phyloP scores from a whole-genome alignment of 2,888 invertebrate genomes.

The Leptinotarsa tumamoca region DNA sequence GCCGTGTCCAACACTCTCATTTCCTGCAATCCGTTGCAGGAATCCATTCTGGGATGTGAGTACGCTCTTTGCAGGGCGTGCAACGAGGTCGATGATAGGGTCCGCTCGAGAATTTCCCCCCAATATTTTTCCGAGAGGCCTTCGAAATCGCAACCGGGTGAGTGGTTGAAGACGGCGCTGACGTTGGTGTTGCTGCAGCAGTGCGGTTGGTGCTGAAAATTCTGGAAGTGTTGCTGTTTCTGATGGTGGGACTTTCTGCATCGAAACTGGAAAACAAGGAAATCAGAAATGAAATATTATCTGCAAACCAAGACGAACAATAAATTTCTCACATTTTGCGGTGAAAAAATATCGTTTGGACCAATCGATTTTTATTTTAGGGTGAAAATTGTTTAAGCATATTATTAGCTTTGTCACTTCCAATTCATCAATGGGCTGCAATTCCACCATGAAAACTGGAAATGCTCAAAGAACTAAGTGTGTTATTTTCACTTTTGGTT shows the following conservation, averaged over 20 bases:
- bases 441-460: no score
- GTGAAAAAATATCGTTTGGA: no score
- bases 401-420: no score
- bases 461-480: no score
- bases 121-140: slow-evolving; percentile 71
- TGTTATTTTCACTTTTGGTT: no score
- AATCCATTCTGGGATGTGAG: slow-evolving; percentile 57
- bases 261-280: slow-evolving; percentile 56
- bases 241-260: slow-evolving; percentile 57
- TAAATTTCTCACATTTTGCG: no score
- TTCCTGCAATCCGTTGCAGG: slow-evolving; percentile 64
- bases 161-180: slow-evolving; percentile 54
- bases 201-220: slow-evolving; percentile 54
- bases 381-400: no score
- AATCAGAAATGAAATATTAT: no score
- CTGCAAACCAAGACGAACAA: no score
- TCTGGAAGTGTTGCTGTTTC: slow-evolving; percentile 48
- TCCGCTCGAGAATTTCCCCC: slow-evolving; percentile 80
- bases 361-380: no score
- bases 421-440: no score
- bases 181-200: slow-evolving; percentile 59
- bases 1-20: slow-evolving; percentile 62
- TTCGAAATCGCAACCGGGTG: slow-evolving; percentile 69
- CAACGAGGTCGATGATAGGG: slow-evolving; percentile 80
- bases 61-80: slow-evolving; percentile 70